Evolutionary conservation across 2,797 vertebrate genomes (phyloP), one percentile per base, ranked within the genome.

Genomic region (Ctenochaetus hawaiiensis): DNA sequence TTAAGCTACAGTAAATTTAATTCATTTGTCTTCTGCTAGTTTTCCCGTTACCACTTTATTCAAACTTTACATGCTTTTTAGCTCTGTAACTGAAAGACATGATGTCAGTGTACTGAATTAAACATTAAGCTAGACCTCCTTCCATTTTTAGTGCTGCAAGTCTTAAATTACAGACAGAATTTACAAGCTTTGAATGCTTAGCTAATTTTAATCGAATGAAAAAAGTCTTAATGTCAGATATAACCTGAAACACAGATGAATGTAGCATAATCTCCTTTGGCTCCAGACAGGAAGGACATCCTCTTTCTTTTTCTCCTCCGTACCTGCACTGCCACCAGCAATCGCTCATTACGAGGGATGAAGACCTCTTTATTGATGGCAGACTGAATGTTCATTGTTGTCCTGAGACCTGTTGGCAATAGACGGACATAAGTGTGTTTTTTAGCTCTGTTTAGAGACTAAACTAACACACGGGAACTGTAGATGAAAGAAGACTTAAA

Each of bases 221-320:
- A 2, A 18, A 30, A 11, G 12, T 59, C 5, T 51, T 3, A 10
- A 45, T n/a, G 26, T 22, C 11, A 11, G 4, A 39, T 18, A 65
- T 72, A 96, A 99, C 98, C 98, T 96, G 97, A 98, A 56, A 99
- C 81, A 89, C 97, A 99, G 87, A 99, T 97, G 56, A 96, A 99
- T 18, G 97, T 98, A 80, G 93, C 78, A 76, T 99, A 98, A 88
- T 97, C 95, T 59, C 93, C 94, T 91, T 96, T 96, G 78, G 95
- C 94, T 22, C 95, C 95, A n/a, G 96, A 94, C 75, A 99, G 91
- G 80, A 98, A 97, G 60, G 96, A 95, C 84, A 97, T 96, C 91
- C 96, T 97, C 95, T 97, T 98, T 92, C 95, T 97, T 8, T 93
- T 96, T 88, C 97, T 96, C 90, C 97, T 95, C 90, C 91, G 96